phyloP scores from a whole-genome alignment of 2,888 invertebrate genomes.

The Spisula subtruncata region DNA sequence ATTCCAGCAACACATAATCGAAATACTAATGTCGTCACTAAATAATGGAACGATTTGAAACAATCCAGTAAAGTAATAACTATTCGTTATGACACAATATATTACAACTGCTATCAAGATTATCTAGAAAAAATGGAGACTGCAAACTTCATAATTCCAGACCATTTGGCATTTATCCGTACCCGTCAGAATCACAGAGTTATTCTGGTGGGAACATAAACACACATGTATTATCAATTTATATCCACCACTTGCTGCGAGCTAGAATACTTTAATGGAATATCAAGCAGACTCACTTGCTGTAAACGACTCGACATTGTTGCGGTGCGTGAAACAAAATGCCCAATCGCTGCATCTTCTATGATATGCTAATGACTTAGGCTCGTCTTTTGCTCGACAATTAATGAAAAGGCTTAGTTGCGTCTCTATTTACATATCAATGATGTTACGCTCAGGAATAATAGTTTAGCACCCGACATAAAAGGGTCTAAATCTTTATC shows the following conservation, averaged over 20 bases:
- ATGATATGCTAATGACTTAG: neutral
- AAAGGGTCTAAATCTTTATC: too few relatives aligned
- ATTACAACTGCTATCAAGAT: neutral
- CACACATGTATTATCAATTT: slow-evolving; percentile 50
- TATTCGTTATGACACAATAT: neutral
- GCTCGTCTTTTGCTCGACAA: too few relatives aligned
- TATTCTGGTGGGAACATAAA: slow-evolving; percentile 17
- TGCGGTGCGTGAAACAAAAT: neutral
- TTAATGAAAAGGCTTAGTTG: too few relatives aligned
- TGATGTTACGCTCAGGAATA: too few relatives aligned
- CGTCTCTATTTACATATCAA: too few relatives aligned
- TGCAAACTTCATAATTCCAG: neutral
- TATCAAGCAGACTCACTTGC: neutral
- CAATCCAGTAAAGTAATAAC: neutral
- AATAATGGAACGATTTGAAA: neutral
- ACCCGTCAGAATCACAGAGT: neutral
- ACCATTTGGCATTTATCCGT: neutral
- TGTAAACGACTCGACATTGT: neutral
- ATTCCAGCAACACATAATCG: neutral
- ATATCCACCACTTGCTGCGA: slow-evolving; percentile 25
- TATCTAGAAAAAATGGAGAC: slow-evolving; percentile 10
- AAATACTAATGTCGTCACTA: neutral
- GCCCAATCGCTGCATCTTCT: neutral
- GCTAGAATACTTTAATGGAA: slow-evolving; percentile 29
- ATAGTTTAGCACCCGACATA: too few relatives aligned